Percentiles rank a stretch among this genome's conserved stretches.
Evolutionary conservation across 2,888 invertebrate species (phyloP).

Genomic region (Podabrus alpinus): DNA sequence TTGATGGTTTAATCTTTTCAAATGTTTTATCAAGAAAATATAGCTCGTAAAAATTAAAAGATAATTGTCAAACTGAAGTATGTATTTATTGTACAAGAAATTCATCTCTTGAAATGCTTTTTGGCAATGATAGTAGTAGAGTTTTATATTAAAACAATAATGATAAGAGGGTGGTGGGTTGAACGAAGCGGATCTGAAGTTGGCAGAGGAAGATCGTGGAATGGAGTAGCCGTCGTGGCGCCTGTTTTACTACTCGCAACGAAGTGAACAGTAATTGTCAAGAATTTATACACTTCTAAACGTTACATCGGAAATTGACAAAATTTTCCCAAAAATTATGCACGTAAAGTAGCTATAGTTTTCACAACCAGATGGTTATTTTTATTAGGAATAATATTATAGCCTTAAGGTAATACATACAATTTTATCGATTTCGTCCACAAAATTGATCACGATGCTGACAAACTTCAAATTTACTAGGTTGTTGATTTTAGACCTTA

Average conservation of each 20-base stretch:
- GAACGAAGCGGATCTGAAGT: constrained; percentile 10
- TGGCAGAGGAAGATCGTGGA: constrained; percentile 9
- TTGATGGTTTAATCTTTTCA: background rate
- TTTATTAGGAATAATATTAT: no score
- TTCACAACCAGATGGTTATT: background rate
- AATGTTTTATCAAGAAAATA: background rate
- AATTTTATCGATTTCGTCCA: background rate
- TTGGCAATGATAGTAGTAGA: background rate
- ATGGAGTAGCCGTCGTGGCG: constrained; percentile 23
- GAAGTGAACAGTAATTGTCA: constrained; percentile 25
- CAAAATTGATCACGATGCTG: background rate
- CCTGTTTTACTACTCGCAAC: constrained; percentile 19
- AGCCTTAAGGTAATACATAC: background rate
- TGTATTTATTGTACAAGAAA: background rate
- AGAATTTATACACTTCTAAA: constrained; percentile 16
- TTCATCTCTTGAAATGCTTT: background rate
- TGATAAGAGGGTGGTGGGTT: constrained; percentile 2
- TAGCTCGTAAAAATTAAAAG: background rate
- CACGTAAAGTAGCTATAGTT: background rate
- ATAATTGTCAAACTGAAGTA: background rate
- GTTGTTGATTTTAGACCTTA: background rate
- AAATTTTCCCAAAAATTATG: background rate
- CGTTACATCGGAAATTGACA: background rate
- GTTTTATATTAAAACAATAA: constrained; percentile 12
- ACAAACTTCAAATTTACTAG: background rate